These are phyloP conservation scores for Anser cygnoides DNA, from an alignment of 2,113 vertebrate genomes.

Conservation along the genomic window DNA sequence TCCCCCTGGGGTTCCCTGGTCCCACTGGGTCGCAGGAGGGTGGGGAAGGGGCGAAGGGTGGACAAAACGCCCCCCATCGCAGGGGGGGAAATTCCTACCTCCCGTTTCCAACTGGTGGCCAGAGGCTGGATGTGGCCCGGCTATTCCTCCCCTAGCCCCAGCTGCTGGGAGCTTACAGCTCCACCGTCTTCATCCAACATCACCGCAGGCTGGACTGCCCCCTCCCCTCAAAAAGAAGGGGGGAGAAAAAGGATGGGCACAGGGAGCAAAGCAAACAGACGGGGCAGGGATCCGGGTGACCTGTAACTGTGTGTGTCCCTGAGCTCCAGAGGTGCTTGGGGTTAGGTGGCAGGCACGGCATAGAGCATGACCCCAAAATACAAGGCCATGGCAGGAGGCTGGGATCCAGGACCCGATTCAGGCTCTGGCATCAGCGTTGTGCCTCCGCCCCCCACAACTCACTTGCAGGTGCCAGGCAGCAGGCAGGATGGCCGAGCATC, in stretches of 20 bases:
- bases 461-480: fast-evolving
- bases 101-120: neutral
- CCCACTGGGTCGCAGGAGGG: too few species aligned
- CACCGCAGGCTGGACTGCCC: neutral
- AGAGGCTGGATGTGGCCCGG: fast-evolving
- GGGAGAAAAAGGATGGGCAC: neutral
- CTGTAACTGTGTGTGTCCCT: neutral
- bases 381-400: fast-evolving
- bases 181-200: neutral
- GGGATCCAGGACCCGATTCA: neutral
- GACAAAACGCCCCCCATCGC: neutral
- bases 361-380: neutral
- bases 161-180: neutral
- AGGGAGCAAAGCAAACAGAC: neutral
- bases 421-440: fast-evolving
- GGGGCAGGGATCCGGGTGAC: neutral
- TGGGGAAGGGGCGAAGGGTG: neutral
- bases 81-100: neutral
- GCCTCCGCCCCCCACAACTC: fast-evolving
- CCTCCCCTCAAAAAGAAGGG: too few species aligned
- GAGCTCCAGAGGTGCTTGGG: fast-evolving
- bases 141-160: too few species aligned
- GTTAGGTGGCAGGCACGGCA: neutral
- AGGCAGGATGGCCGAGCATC: too few species aligned
- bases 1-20: neutral